Evolutionary conservation across 2,113 vertebrate species (phyloP).

Genomic region (Ia io): DNA sequence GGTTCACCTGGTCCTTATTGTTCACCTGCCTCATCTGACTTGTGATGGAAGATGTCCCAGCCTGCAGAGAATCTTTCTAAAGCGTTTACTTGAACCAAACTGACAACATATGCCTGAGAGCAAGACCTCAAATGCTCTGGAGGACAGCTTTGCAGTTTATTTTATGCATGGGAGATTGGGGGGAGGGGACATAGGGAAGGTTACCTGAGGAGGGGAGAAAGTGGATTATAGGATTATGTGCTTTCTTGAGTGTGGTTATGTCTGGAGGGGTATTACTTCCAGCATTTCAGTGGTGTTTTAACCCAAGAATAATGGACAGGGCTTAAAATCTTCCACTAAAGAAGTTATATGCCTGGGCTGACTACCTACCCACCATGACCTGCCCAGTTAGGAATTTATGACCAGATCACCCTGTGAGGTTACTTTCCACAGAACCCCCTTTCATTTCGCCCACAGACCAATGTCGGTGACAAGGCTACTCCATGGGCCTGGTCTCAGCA

Average conservation of each 20-base stretch:
- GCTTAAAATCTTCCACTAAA: neutral
- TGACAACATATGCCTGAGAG: too few species aligned
- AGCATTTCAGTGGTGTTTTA: neutral
- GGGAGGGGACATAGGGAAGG: neutral
- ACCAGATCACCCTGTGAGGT: neutral
- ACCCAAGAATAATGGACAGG: neutral
- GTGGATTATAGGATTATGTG: neutral
- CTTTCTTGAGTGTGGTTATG: neutral
- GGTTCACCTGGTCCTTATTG: neutral
- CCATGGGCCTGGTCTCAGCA: neutral
- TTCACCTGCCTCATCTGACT: neutral
- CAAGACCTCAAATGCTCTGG: neutral
- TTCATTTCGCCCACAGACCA: neutral
- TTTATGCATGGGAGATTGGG: neutral
- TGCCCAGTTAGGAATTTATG: neutral
- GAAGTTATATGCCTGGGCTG: neutral
- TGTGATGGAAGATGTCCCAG: neutral
- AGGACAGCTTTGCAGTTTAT: neutral
- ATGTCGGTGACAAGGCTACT: neutral
- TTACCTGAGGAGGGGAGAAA: neutral
- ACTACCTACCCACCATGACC: neutral
- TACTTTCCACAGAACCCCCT: neutral
- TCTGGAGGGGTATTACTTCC: neutral
- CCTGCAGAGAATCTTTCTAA: neutral
- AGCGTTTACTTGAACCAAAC: neutral